phyloP scores from a whole-genome alignment of 2,113 vertebrate genomes.

The Antigone vipio region DNA sequence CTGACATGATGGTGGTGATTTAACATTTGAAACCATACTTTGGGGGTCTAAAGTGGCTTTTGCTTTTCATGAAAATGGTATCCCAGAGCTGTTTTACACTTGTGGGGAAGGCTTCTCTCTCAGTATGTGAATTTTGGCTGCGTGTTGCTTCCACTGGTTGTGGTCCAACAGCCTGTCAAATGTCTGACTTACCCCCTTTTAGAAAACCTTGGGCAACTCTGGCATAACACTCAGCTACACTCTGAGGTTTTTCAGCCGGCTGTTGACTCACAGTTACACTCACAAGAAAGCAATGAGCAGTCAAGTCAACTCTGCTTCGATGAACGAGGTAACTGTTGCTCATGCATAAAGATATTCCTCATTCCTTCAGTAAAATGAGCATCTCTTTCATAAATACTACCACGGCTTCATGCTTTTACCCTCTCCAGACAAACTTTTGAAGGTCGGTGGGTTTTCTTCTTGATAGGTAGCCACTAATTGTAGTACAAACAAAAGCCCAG shows the following conservation, averaged over 20 bases:
- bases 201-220: not conserved
- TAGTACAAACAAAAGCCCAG: not conserved
- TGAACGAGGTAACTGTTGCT: not conserved
- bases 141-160: not conserved
- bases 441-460: not conserved
- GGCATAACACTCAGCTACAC: not conserved
- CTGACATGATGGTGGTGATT: not conserved
- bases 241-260: not conserved
- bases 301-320: not conserved
- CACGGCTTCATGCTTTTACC: not conserved
- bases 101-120: not conserved
- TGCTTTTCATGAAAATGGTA: not conserved
- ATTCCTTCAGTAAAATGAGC: not conserved
- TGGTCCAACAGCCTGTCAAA: not conserved
- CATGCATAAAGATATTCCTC: not conserved
- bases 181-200: not conserved
- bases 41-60: not conserved
- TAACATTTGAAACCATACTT: not conserved
- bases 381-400: not conserved
- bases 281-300: not conserved
- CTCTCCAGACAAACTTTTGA: not conserved
- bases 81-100: not conserved
- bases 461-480: not conserved
- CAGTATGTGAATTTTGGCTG: not conserved
- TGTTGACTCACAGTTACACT: not conserved